Conservation (phyloP, 64 coral and sea anemone genomes). For the Platygyra sinensis region DNA sequence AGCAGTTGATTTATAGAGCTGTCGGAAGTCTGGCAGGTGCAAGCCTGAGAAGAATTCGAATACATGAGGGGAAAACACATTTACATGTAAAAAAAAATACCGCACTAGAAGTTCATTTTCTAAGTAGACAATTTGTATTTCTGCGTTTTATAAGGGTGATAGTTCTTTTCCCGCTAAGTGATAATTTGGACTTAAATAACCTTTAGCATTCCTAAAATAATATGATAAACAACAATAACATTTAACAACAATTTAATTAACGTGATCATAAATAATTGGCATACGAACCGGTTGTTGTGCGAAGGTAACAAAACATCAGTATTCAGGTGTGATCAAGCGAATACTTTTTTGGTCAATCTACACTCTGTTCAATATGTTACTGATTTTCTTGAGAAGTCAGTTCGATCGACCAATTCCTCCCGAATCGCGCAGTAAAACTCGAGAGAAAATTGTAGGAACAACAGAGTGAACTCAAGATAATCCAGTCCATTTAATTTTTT, state of each 20-base stretch:
- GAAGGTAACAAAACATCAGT: neutral
- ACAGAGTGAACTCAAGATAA: too few species aligned
- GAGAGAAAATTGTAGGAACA: too few species aligned
- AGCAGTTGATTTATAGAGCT: neutral
- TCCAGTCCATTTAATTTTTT: too few species aligned
- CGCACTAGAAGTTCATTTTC: too few species aligned
- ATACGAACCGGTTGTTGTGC: neutral
- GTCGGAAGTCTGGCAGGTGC: neutral
- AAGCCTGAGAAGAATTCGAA: neutral
- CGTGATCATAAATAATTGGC: constrained; percentile 16
- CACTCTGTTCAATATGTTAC: neutral
- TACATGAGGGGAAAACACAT: too few species aligned
- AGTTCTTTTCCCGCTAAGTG: neutral
- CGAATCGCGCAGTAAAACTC: too few species aligned
- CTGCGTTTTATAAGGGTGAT: neutral
- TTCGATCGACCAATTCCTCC: too few species aligned
- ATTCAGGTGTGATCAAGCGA: too few species aligned
- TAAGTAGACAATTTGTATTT: neutral
- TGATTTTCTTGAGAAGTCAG: too few species aligned
- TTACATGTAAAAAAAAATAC: too few species aligned
- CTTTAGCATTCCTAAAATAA: neutral
- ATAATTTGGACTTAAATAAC: neutral
- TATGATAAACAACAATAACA: neutral
- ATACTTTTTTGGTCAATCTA: neutral
- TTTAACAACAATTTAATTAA: constrained; percentile 26